Percentiles rank a stretch among this genome's conserved stretches.
Conservation (phyloP, 2,797 vertebrate species). For the Staurois parvus region DNA sequence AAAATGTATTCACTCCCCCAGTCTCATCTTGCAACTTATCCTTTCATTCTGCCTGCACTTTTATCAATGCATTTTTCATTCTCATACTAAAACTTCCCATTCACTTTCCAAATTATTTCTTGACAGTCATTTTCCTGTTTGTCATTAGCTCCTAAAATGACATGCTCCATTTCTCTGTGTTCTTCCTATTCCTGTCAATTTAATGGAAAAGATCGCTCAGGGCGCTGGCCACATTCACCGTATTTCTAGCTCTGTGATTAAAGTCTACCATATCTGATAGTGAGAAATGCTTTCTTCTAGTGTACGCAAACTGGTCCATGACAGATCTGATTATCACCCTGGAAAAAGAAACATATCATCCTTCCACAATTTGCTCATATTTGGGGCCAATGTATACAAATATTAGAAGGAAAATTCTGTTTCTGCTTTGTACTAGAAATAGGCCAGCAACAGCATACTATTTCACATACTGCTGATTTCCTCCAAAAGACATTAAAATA, state of each 20-base stretch:
- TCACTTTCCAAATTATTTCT: slow-evolving; percentile 35
- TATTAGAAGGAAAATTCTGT: neutral
- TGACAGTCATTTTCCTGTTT: slow-evolving; percentile 28
- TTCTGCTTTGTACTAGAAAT: neutral
- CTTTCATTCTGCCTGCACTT: neutral
- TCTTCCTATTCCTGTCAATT: slow-evolving; percentile 28
- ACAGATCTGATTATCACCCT: slow-evolving; percentile 41
- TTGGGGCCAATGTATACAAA: neutral
- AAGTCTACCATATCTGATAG: slow-evolving; percentile 17
- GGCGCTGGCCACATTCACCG: slow-evolving; percentile 19
- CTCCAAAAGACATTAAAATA: slow-evolving; percentile 12
- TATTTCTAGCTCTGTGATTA: slow-evolving; percentile 41
- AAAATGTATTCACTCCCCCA: neutral
- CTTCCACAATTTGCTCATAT: slow-evolving; percentile 28
- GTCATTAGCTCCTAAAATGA: slow-evolving; percentile 30
- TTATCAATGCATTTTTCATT: slow-evolving; percentile 1
- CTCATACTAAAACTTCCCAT: slow-evolving; percentile 12
- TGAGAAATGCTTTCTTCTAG: slow-evolving; percentile 37
- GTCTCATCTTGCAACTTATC: neutral
- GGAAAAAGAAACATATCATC: slow-evolving; percentile 21
- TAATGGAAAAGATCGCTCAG: slow-evolving; percentile 48
- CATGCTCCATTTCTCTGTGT: slow-evolving; percentile 36
- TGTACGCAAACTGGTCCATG: slow-evolving; percentile 5
- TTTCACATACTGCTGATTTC: slow-evolving; percentile 31
- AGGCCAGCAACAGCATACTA: neutral